Evolutionary conservation across 2,888 invertebrate genomes (phyloP), one percentile per base, ranked within the genome.

Genomic region (Drosophila recens): DNA sequence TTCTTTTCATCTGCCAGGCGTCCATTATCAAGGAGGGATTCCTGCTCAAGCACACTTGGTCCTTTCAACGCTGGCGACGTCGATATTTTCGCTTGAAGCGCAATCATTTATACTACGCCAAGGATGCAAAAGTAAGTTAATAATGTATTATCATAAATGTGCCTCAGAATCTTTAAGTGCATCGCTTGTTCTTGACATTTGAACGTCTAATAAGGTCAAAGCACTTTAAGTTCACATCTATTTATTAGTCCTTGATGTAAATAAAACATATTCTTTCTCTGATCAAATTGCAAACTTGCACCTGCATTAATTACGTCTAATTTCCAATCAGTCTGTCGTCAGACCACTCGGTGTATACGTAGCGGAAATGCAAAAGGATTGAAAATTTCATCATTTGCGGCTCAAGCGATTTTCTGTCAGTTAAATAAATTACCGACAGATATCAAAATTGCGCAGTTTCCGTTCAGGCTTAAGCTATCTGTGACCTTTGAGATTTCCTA

Each of bases 41-140:
- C 94, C 94, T 97, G 93, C 94, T 97, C 95, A 97, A 97, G 93
- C 97, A 97, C 93, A 97, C 96, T 73, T 95, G 95, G 94, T 96
- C 96, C 89, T 97, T 97, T 93, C 96, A 97, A 93, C 94, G 97
- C 92, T 97, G 97, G 97, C 95, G 96, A 91, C 95, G 96, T 89
- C 94, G 97, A 70, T 97, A 96, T 93, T 97, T 97, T 94, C 95
- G 96, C 91, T 94, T 97, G 85, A 96, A 96, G 93, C 96, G 96
- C 81, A 95, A 96, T 92, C 96, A 95, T 89, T 94, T 97, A 64
- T 97, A 96, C 94, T 97, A 97, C 93, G 96, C 97, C 91, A 97
- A 97, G 94, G 95, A 97, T 93, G 95, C 95, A 79, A 97, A 97
- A 94, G 97, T 97, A 91, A 94, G 95, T 86, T 11, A 3, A 36